Percentiles rank a stretch among this genome's conserved stretches.
Conservation (phyloP, 2,888 invertebrate genomes). For the Allolobophora icterica region DNA sequence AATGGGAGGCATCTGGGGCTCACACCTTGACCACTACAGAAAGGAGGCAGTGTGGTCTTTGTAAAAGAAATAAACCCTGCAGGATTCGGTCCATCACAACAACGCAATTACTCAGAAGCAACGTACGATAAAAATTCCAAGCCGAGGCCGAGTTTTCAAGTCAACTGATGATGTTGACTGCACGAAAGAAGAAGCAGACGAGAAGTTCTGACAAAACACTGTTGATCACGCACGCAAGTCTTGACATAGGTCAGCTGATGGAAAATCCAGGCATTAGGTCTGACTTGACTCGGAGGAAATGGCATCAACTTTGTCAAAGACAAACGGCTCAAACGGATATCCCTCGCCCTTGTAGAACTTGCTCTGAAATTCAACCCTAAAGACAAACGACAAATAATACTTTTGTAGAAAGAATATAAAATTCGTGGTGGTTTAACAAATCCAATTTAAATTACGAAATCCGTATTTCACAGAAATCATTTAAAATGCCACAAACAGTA, state of each 20-base stretch:
- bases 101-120: not conserved
- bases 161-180: not conserved
- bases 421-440: not conserved
- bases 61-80: not conserved
- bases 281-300: not conserved
- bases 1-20: not conserved
- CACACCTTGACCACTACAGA: not conserved
- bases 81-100: not conserved
- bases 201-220: conserved; percentile 17
- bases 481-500: not conserved
- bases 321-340: conserved; percentile 89
- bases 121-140: not conserved
- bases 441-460: not conserved
- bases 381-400: conserved; percentile 28
- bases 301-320: conserved; percentile 69
- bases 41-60: not conserved
- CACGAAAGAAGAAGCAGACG: not conserved
- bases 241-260: not conserved
- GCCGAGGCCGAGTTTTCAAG: not conserved
- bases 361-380: conserved; percentile 96
- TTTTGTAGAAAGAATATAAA: not conserved
- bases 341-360: conserved; percentile 94
- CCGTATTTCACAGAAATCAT: not conserved
- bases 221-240: not conserved
- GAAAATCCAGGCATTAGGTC: not conserved